phyloP scores from a whole-genome alignment of 2,113 vertebrate species.

The Toxotes jaculatrix region DNA sequence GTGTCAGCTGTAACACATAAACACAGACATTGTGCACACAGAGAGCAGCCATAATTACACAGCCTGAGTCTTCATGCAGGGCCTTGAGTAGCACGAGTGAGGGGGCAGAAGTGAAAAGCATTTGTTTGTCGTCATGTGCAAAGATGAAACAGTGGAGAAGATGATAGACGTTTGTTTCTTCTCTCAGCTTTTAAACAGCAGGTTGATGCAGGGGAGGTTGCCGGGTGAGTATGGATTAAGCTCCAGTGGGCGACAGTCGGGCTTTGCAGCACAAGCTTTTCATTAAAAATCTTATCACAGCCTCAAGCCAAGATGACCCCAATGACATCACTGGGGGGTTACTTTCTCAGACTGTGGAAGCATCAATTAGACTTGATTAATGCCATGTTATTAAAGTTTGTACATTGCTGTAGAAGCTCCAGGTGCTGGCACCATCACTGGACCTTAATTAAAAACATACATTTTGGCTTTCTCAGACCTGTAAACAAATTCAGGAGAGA shows the following conservation, averaged over 20 bases:
- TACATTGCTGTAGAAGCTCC: too few species aligned
- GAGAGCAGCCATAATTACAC: slow-evolving; percentile 2
- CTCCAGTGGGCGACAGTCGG: too few species aligned
- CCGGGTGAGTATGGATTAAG: too few species aligned
- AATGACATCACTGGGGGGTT: too few species aligned
- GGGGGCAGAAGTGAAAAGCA: not conserved
- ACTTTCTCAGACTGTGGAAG: too few species aligned
- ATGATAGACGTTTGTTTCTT: not conserved
- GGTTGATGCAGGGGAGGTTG: too few species aligned
- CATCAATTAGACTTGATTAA: too few species aligned
- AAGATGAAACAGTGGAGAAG: not conserved
- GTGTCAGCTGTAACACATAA: slow-evolving; percentile 26
- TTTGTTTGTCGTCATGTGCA: not conserved
- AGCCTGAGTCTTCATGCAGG: not conserved
- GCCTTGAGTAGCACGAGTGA: not conserved
- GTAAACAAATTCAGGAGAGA: not conserved
- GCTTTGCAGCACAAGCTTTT: too few species aligned
- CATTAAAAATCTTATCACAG: too few species aligned
- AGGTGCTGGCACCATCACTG: not conserved
- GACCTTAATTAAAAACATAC: not conserved
- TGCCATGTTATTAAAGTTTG: too few species aligned
- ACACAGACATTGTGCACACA: slow-evolving; percentile 10
- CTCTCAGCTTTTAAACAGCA: not conserved
- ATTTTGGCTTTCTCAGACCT: not conserved
- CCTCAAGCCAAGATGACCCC: too few species aligned